Evolutionary conservation across 2,888 invertebrate species (phyloP).

Genomic region (Hofmannophila pseudospretella): DNA sequence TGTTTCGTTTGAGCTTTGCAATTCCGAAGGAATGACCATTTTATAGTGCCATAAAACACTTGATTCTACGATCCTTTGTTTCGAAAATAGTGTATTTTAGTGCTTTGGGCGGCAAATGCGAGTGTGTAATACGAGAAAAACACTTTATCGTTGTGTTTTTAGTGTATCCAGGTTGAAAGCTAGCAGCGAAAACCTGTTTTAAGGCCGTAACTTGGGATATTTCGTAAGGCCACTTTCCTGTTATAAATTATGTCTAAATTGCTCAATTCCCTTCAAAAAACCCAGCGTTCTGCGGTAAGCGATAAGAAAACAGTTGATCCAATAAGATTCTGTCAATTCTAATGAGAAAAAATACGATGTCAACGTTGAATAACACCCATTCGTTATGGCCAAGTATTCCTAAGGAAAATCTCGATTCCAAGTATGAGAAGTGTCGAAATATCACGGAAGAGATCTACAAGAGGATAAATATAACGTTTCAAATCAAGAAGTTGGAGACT

Average conservation of each 20-base stretch:
- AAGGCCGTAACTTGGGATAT: conserved; percentile 8
- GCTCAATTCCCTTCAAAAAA: conserved; percentile 34
- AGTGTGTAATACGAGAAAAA: conserved; percentile 16
- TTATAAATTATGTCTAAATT: conserved; percentile 35
- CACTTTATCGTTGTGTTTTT: background rate
- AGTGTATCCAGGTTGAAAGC: background rate
- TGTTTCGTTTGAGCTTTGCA: conserved; percentile 44
- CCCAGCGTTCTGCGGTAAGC: conserved; percentile 24
- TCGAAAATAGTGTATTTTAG: conserved; percentile 38
- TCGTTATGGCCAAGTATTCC: conserved; percentile 40
- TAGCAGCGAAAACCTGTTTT: conserved; percentile 5
- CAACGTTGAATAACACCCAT: conserved; percentile 36
- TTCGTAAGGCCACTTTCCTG: conserved; percentile 31
- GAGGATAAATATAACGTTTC: conserved; percentile 68
- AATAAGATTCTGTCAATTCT: conserved; percentile 3
- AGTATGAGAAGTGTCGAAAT: conserved; percentile 67
- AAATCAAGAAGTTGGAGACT: conserved; percentile 61
- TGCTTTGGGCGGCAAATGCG: conserved; percentile 26
- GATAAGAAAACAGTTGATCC: conserved; percentile 20
- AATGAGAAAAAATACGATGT: conserved; percentile 35
- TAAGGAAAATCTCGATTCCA: conserved; percentile 44
- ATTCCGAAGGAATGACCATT: conserved; percentile 49
- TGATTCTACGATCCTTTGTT: conserved; percentile 67
- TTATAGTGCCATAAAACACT: conserved; percentile 66
- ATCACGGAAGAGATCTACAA: conserved; percentile 72